A percentile compares a stretch with the other conserved stretches of the same genome.
phyloP scores from a whole-genome alignment of 2,888 invertebrate species.

The Ophion ellenae region DNA sequence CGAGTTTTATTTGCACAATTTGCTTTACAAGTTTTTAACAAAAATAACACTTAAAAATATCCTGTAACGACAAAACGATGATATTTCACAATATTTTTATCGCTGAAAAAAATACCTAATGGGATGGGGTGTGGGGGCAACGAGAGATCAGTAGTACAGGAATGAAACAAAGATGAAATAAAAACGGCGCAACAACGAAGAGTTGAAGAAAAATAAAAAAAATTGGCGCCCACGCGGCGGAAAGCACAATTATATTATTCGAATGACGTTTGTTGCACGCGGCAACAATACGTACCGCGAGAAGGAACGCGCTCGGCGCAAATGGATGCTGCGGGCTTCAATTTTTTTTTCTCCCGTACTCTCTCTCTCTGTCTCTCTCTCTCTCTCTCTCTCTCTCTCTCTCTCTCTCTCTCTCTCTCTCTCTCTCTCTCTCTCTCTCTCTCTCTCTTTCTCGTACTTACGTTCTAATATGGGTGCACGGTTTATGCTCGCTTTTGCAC shows the following conservation, averaged over 20 bases:
- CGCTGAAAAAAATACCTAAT: not conserved
- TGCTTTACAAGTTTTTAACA: no score
- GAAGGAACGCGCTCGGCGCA: slow-evolving; percentile 31
- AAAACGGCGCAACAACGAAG: not conserved
- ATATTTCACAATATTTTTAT: no score
- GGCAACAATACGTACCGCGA: slow-evolving; percentile 33
- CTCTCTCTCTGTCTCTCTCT: slow-evolving; percentile 3
- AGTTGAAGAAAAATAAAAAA: slow-evolving; percentile 32
- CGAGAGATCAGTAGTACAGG: slow-evolving; percentile 3
- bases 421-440: slow-evolving; percentile 19
- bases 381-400: no score
- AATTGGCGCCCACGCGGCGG: slow-evolving; percentile 64
- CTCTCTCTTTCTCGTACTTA: slow-evolving; percentile 27
- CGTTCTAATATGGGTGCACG: slow-evolving; percentile 7
- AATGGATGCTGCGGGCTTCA: slow-evolving; percentile 43
- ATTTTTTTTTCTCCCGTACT: slow-evolving; percentile 19
- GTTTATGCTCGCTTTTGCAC: slow-evolving; percentile 9
- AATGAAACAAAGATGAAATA: slow-evolving; percentile 7
- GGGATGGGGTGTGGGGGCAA: not conserved
- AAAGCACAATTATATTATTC: slow-evolving; percentile 64
- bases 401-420: slow-evolving; percentile 16
- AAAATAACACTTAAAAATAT: no score
- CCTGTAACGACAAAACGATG: no score
- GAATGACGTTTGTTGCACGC: slow-evolving; percentile 49
- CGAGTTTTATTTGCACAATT: no score